These are phyloP conservation scores for Rotaria macrura DNA, from an alignment of 2,888 invertebrate species.

Conservation along the genomic window DNA sequence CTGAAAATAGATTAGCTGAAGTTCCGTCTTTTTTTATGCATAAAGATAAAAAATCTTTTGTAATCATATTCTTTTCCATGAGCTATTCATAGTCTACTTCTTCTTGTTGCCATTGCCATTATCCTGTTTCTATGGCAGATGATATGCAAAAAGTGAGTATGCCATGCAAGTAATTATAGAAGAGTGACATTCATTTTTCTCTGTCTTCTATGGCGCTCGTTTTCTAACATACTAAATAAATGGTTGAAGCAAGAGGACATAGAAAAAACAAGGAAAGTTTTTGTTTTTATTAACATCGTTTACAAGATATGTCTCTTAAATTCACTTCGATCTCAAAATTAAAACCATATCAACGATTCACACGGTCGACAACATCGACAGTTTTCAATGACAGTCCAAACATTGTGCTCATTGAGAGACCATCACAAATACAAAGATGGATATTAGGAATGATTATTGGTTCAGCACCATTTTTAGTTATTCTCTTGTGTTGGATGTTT, in stretches of 20 bases:
- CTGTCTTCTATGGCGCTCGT: not conserved
- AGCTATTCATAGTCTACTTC: not conserved
- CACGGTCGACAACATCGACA: not conserved
- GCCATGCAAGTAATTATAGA: not conserved
- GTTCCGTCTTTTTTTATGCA: not conserved
- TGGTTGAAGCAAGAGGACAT: not conserved
- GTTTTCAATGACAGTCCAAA: not conserved
- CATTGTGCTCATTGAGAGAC: not conserved
- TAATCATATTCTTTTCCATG: not conserved
- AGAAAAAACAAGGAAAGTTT: not conserved
- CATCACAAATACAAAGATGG: not conserved
- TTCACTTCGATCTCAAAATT: not conserved
- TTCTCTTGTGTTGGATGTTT: not conserved
- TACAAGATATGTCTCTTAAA: not conserved
- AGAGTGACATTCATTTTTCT: not conserved
- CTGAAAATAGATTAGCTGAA: not conserved
- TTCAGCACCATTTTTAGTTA: not conserved
- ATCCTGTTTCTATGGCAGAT: not conserved
- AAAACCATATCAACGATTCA: not conserved
- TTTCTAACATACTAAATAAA: not conserved
- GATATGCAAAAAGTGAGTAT: not conserved
- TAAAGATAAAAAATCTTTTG: not conserved
- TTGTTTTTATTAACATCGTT: not conserved
- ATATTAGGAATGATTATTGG: constrained; percentile 1
- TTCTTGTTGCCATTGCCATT: not conserved